Base-by-base conservation (phyloP, 2,797 vertebrate genomes). In the Arremon aurantiirostris region DNA sequence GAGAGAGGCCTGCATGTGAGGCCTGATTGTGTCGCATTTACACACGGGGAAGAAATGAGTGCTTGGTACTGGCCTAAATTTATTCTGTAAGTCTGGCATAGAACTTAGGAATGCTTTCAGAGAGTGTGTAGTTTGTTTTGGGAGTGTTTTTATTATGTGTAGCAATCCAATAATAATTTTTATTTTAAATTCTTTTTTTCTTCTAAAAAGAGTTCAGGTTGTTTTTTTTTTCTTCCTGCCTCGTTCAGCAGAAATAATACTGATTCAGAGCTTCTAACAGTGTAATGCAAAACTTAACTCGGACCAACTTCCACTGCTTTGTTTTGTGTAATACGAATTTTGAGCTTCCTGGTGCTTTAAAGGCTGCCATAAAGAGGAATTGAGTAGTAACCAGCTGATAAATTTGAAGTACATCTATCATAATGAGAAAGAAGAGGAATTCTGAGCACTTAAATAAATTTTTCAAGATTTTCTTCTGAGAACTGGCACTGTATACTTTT, bases 1-100 rank as follows among this genome's bases (percentile, higher is more conserved):
- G 94, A 85, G 96, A 94, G 97, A 97, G 97, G 97, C 97, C 97
- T 98, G 71, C 96, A 63, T 97, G 41, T 90, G 96, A 97, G 97
- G 96, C 97, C 96, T 89, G 93, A 96, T 93, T 97, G 97, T 97
- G 97, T 98, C 81, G 94, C 94, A 96, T 97, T 97, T 97, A 89
- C 78, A 91, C 84, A 93, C 34, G n/a, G 88, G 82, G 66, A 92
- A 90, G 86, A 89, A 94, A 81, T 47, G 90, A 94, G 92, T 72
- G 66, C 85, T 95, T 96, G 96, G 93, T 94, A 87, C 91, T 95
- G 94, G 85, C 88, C 93, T 96, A 83, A 89, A 95, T 93, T 86
- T 86, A 61, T 93, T 90, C 84, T 81, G 4, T 42, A 50, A 91
- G 69, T 84, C 85, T 95, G 94, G 86, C 57, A 8, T 66, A 66